phyloP scores from a whole-genome alignment of 2,888 invertebrate species.

The Drosophila hamatofila region DNA sequence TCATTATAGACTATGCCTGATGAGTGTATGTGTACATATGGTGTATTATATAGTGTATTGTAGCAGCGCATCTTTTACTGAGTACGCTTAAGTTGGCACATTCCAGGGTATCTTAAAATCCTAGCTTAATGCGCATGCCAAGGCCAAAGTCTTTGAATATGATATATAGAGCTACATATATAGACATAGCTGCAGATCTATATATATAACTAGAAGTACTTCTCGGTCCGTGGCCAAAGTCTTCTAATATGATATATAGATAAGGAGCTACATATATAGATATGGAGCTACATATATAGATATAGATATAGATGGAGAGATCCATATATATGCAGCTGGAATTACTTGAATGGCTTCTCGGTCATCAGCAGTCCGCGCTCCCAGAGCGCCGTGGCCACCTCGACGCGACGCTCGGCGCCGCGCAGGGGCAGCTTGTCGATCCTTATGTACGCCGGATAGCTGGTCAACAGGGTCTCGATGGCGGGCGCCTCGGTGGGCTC shows the following conservation, averaged over 20 bases:
- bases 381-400: slow-evolving; percentile 91
- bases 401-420: slow-evolving; percentile 88
- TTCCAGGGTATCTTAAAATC: background rate
- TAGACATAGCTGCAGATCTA: no score
- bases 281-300: no score
- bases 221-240: no score
- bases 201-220: no score
- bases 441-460: slow-evolving; percentile 91
- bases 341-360: slow-evolving; percentile 75
- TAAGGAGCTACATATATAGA: no score
- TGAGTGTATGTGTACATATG: no score
- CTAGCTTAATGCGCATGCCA: background rate
- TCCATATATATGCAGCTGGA: background rate
- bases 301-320: background rate
- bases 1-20: no score
- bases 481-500: slow-evolving; percentile 89
- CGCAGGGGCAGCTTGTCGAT: slow-evolving; percentile 90
- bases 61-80: no score
- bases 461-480: slow-evolving; percentile 89
- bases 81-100: background rate
- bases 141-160: background rate
- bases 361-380: slow-evolving; percentile 93
- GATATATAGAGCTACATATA: no score
- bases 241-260: no score
- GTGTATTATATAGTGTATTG: no score